A percentile compares a stretch with the other conserved stretches of the same genome.
phyloP scores from a whole-genome alignment of 92 coral and sea anemone genomes.

The Desmophyllum pertusum region DNA sequence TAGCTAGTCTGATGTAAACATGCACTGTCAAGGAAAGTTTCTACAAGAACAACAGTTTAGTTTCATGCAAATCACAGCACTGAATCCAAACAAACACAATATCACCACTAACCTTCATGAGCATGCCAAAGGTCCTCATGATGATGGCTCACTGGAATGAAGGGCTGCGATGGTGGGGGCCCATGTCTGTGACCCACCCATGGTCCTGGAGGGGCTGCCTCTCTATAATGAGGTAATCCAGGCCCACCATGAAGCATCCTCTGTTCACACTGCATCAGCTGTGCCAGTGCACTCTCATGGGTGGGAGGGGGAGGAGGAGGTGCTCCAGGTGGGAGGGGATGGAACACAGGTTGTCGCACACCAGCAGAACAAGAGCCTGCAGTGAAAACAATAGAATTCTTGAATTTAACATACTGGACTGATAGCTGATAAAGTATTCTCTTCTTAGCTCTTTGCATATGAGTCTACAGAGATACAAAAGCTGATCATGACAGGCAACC shows the following conservation, averaged over 20 bases:
- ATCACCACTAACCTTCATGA: conserved; percentile 35
- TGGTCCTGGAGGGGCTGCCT: conserved; percentile 64
- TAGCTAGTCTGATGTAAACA: no score
- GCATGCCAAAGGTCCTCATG: conserved; percentile 75
- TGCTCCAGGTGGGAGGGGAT: conserved; percentile 39
- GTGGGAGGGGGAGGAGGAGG: conserved; percentile 51
- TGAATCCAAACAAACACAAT: no score
- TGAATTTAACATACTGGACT: no score
- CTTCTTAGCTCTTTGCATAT: no score
- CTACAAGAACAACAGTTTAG: no score
- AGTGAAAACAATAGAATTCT: neutral
- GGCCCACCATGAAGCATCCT: conserved; percentile 68
- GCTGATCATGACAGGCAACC: no score
- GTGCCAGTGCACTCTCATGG: conserved; percentile 86
- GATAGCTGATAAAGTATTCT: no score
- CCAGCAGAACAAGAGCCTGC: conserved; percentile 65
- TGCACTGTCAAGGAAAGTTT: no score
- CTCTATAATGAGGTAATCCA: conserved; percentile 68
- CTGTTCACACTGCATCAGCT: conserved; percentile 93
- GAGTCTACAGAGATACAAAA: no score
- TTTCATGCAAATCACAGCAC: no score
- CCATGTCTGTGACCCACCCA: conserved; percentile 74
- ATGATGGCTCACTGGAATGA: conserved; percentile 67
- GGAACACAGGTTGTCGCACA: conserved; percentile 50
- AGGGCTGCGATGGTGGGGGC: conserved; percentile 68